Evolutionary conservation across 1,140 invertebrate species (phyloP), one percentile per base, ranked within the genome.

Genomic region (Scaptomyza graminum): DNA sequence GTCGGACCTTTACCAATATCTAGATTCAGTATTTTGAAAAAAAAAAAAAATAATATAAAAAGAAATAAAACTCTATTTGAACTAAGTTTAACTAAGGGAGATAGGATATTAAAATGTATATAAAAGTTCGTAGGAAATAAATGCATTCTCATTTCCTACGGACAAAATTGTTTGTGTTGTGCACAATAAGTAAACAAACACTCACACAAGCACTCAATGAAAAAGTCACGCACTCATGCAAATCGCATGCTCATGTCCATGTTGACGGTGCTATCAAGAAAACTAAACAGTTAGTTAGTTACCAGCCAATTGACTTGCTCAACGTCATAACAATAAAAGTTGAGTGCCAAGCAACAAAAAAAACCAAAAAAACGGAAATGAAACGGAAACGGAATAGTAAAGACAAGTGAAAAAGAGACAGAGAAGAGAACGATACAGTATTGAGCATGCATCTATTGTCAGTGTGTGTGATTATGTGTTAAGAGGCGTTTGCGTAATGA

Each of bases 241-340:
- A 46, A 51, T 69, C 39, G 56, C 64, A 62, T 34, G 62, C 5
- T 18, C 22, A 12, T 55, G 63, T 52, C 46, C 28, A 28, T 66
- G 52, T 62, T 56, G 51, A 65, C 18, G 63, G 64, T 43, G 62
- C 63, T 75, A 65, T 63, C 66, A 78, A 67, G 64, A 56, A 66
- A 63, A 74, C 67, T 73, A 84, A 51, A 76, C 76, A 78, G 78
- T 85, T 87, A 87, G 82, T 81, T 79, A 68, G 81, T 67, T 74
- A 46, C 47, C 69, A 72, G 65, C 81, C 44, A 66, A 72, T 51
- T 62, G 39, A 46, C 39, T 75, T 66, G 54, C 64, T 66, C 56
- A 63, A 68, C 61, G 65, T 72, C 83, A 85, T 82, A 85, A 82
- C 82, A 85, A 85, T 85, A 87, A 85, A 87, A 87, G 71, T 78